Evolutionary conservation across 2,113 vertebrate species (phyloP), one percentile per base, ranked within the genome.

Genomic region (Phalacrocorax carbo): DNA sequence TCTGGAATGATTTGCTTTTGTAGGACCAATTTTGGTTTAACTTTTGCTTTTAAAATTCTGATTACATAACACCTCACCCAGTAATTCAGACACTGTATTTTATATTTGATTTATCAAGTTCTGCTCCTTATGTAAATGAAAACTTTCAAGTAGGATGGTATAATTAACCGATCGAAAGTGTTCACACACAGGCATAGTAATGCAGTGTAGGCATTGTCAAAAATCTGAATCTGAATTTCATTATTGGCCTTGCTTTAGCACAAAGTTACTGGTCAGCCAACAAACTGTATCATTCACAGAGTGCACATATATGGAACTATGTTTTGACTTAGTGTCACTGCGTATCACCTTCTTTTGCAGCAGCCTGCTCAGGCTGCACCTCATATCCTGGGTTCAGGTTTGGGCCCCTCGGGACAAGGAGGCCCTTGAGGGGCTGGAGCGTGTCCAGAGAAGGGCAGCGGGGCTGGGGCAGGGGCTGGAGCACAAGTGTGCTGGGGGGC

Each of bases 141-240:
- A 94, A 77, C 0, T 16, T 55, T 93, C 86, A 81, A 76, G 93
- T 21, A 85, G 44, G 66, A 94, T 49, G 54, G 54, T 91, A 62
- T 85, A 60, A 93, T 83, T 73, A 76, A 66, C 68, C 11, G 4
- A 95, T 88, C 81, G 57, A 77, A 87, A 94, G 19, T 25, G 40
- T 76, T 90, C 82, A 83, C 81, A 89, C 68, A 86, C 55, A 81
- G 40, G 71, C 64, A 92, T 10, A 93, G 72, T 58, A 92, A 92
- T 32, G 58, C 75, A 76, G 54, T 36, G 79, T n/a, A 90, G 68
- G 46, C 71, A 93, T 30, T 86, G 46, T 54, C 51, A 88, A 87
- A 88, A 94, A 90, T 52, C 60, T 93, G 87, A 29, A 26, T 86
- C 71, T 86, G 85, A 94, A 96, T 94, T 95, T 88, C 40, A 82